Base-by-base conservation (phyloP, 2,888 invertebrate species). In the Agrypnus murinus region DNA sequence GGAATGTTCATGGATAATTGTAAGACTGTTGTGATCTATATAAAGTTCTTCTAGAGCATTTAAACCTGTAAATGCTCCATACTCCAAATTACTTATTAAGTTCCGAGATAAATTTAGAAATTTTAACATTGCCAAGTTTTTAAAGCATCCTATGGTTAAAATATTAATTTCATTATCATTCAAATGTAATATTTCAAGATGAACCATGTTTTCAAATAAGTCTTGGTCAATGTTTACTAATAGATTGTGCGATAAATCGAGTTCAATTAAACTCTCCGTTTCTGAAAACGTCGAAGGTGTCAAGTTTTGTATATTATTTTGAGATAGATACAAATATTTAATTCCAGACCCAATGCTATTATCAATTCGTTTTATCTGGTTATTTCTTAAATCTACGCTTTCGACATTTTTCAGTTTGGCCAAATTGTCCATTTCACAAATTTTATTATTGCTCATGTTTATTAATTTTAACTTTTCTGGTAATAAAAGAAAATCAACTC, bases 1-100 rank as follows among this genome's bases (percentile, higher is more conserved):
- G 2, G 59, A 59, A 59, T 59, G 40, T 59, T 59, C 59, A 14
- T 59, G 40, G 5, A 59, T 15, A 12, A 15, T 9, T 10, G 59
- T 25, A 9, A 59, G 31, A 3, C 12, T 59, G 45, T 59, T 59
- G 12, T 59, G 59, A 10, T 25, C 9, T 5, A 59, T 7, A 7
- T 14, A 8, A 12, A 59, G 59, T 2, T 17, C n/a, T 6, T 31
- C 9, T 9, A 59, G 31, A 14, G 38, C n/a, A 8, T 17, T 15
- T 9, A 59, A 17, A 31, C 59, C 59, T 6, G 19, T 7, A 25
- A 59, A 43, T 1, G 43, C 15, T 43, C 59, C 59, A 14, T 14
- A 59, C 19, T 59, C 59, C 6, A 59, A 59, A 17, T 59, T 17
- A 25, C 19, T 31, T 8, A 59, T 4, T 25, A 31, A 25, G 31